Evolutionary conservation across 2,888 invertebrate genomes (phyloP).

Genomic region (Noctua janthina): DNA sequence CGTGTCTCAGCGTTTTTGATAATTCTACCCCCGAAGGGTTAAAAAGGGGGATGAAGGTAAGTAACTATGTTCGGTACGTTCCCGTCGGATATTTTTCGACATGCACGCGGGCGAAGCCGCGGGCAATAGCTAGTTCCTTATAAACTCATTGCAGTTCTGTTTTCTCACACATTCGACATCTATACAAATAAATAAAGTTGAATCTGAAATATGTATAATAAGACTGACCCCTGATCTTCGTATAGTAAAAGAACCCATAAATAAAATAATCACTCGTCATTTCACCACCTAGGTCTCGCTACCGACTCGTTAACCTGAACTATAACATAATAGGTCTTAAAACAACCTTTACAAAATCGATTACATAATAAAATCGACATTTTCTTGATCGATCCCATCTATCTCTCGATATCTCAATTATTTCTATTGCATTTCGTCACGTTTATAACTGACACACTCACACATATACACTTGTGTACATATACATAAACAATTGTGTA

Average conservation of each 20-base stretch:
- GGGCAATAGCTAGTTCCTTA: too few relatives aligned
- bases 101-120: too few relatives aligned
- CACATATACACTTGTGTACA: slow-evolving; percentile 8
- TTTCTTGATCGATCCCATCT: slow-evolving; percentile 41
- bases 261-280: background rate
- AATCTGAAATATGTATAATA: too few relatives aligned
- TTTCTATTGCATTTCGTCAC: slow-evolving; percentile 48
- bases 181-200: background rate
- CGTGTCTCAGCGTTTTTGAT: too few relatives aligned
- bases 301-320: background rate
- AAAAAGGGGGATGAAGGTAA: too few relatives aligned
- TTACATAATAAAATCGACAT: slow-evolving; percentile 46
- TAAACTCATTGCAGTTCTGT: background rate
- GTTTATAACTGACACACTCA: slow-evolving; percentile 44
- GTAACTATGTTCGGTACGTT: too few relatives aligned
- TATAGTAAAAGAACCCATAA: background rate
- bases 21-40: too few relatives aligned
- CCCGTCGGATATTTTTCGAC: too few relatives aligned
- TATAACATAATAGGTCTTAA: slow-evolving; percentile 15
- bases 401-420: slow-evolving; percentile 54
- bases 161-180: background rate
- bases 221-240: background rate
- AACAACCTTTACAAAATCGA: slow-evolving; percentile 36
- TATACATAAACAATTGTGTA: slow-evolving; percentile 10
- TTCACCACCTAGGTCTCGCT: background rate